Conservation (phyloP, 2,113 vertebrate genomes). For the Martes martes region DNA sequence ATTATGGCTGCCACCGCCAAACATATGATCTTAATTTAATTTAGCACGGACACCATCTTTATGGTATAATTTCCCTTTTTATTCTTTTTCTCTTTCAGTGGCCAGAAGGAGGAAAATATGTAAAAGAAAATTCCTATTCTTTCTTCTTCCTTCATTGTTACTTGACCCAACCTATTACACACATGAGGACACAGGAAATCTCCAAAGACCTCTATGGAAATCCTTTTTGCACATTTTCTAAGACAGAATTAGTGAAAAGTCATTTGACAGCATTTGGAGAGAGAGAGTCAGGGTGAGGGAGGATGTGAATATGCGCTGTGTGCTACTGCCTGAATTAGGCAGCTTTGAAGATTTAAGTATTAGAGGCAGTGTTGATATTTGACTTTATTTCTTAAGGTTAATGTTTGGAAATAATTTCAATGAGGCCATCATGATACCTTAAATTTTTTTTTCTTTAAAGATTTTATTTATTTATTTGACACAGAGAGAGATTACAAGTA, state of each 20-base stretch:
- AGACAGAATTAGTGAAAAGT: constrained; percentile 76
- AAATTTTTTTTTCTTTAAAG: too few species aligned
- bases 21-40: constrained; percentile 77
- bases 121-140: constrained; percentile 72
- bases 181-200: constrained; percentile 84
- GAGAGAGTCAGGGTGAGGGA: constrained; percentile 52
- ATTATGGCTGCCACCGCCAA: constrained; percentile 71
- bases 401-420: constrained; percentile 7
- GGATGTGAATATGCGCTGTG: rapidly evolving
- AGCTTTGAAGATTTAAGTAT: neutral
- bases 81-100: constrained; percentile 38
- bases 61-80: constrained; percentile 66
- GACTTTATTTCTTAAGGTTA: neutral
- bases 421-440: neutral
- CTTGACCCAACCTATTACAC: constrained; percentile 82
- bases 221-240: constrained; percentile 82
- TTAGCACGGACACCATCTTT: constrained; percentile 74
- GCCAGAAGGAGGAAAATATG: constrained; percentile 57
- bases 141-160: constrained; percentile 70
- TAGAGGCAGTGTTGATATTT: neutral
- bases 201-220: constrained; percentile 82
- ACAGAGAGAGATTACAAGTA: too few species aligned
- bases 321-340: neutral
- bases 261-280: constrained; percentile 71
- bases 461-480: too few species aligned